Percentiles rank a stretch among this genome's conserved stretches.
Evolutionary conservation across 2,888 invertebrate species (phyloP).

Genomic region (Parnassius glacialis): DNA sequence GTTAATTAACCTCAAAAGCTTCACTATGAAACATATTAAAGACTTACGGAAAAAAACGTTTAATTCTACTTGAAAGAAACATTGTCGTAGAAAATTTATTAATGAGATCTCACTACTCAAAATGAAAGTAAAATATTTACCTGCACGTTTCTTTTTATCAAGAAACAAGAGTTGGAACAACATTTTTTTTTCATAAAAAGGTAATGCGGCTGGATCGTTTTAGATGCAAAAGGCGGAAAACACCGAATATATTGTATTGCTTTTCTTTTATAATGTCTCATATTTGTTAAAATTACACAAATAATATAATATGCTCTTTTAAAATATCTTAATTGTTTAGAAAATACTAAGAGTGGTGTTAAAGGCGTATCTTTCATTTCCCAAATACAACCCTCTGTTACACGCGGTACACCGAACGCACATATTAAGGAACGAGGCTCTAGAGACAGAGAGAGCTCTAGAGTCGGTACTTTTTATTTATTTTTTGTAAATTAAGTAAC

Average conservation of each 20-base stretch:
- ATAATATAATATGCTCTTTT: no score
- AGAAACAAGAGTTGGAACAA: conserved; percentile 45
- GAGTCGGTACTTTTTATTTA: no score
- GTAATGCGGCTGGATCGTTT: conserved; percentile 55
- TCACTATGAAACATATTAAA: not conserved
- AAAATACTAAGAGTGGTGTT: no score
- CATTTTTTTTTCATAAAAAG: conserved; percentile 34
- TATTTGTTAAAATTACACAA: no score
- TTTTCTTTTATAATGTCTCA: not conserved
- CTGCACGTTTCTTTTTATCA: conserved; percentile 42
- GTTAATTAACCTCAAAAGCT: no score
- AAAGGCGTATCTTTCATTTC: no score
- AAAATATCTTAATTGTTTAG: no score
- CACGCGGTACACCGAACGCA: no score
- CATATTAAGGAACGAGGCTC: no score
- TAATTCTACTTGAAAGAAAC: conserved; percentile 2
- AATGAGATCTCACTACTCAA: conserved; percentile 54
- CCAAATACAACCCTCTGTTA: no score
- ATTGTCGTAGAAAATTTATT: conserved; percentile 49
- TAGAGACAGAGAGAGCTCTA: no score
- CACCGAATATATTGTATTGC: conserved; percentile 50
- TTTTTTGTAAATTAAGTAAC: no score
- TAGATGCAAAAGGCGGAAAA: conserved; percentile 49
- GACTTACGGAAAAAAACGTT: not conserved
- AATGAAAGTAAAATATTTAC: conserved; percentile 54